Evolutionary conservation across 2,888 invertebrate genomes (phyloP).

Genomic region (Hesperia comma): DNA sequence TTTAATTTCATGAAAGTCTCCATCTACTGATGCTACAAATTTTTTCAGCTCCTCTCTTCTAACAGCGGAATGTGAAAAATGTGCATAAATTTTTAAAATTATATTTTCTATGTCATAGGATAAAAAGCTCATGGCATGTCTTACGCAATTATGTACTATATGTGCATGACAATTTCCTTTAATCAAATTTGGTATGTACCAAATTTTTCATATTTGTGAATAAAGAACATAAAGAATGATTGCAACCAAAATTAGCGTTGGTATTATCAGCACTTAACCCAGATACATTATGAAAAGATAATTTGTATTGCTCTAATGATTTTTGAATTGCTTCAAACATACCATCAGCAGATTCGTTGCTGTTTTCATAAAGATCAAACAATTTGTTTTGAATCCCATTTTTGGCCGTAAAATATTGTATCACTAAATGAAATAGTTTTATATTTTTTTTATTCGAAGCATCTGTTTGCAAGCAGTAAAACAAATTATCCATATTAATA

Average conservation of each 20-base stretch:
- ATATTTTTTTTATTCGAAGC: slow-evolving; percentile 49
- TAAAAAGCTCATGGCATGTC: slow-evolving; percentile 44
- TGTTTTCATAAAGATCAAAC: slow-evolving; percentile 49
- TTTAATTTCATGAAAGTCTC: no score
- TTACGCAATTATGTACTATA: slow-evolving; percentile 46
- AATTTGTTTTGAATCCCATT: slow-evolving; percentile 46
- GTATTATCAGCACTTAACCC: slow-evolving; percentile 53
- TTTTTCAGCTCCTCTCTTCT: no score
- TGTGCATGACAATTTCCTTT: slow-evolving; percentile 50
- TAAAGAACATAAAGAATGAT: slow-evolving; percentile 49
- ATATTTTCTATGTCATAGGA: slow-evolving; percentile 42
- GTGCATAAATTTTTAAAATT: slow-evolving; percentile 42
- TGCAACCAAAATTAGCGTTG: slow-evolving; percentile 52
- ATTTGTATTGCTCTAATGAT: slow-evolving; percentile 40
- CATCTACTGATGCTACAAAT: no score
- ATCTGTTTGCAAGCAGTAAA: slow-evolving; percentile 49
- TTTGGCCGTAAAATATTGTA: slow-evolving; percentile 47
- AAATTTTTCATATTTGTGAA: slow-evolving; percentile 44
- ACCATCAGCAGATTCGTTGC: slow-evolving; percentile 47
- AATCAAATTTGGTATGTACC: no score
- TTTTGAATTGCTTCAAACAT: slow-evolving; percentile 46
- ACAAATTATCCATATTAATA: slow-evolving; percentile 45
- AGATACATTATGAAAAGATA: slow-evolving; percentile 44
- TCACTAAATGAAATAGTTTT: slow-evolving; percentile 47
- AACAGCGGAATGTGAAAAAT: no score